A percentile compares a stretch with the other conserved stretches of the same genome.
phyloP scores from a whole-genome alignment of 35 echinoderm and acorn worm genomes.

The Ophioderma brevispina region DNA sequence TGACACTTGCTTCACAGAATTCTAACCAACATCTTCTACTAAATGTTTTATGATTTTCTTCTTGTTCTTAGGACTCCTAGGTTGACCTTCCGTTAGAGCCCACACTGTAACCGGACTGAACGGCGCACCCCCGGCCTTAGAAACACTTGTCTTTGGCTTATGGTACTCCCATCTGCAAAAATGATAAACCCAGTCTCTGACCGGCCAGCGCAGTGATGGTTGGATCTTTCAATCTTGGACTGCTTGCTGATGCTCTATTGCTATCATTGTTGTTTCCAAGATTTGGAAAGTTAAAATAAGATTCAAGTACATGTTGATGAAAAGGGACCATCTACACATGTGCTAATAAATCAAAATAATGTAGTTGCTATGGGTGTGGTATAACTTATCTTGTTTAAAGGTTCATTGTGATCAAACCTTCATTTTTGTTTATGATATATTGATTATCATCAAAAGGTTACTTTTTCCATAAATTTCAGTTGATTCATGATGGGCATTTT shows the following conservation, averaged over 20 bases:
- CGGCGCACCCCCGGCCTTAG: conserved; percentile 70
- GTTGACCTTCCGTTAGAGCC: conserved; percentile 54
- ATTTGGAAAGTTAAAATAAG: too few species aligned
- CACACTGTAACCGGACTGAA: conserved; percentile 85
- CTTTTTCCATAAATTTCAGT: too few species aligned
- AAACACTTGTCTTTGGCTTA: conserved; percentile 65
- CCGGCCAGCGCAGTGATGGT: conserved; percentile 12
- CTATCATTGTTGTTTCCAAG: background rate
- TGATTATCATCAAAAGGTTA: too few species aligned
- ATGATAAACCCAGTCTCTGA: conserved; percentile 15
- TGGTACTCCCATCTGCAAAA: conserved; percentile 18
- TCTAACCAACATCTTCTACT: conserved; percentile 80
- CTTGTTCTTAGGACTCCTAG: conserved; percentile 52
- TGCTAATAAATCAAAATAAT: too few species aligned
- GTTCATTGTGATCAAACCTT: too few species aligned
- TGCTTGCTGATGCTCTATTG: conserved; percentile 17
- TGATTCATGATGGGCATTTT: too few species aligned
- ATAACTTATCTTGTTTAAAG: too few species aligned
- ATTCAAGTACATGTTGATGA: too few species aligned
- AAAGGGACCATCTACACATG: too few species aligned
- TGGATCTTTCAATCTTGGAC: conserved; percentile 15
- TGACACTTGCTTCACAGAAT: too few species aligned
- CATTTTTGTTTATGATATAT: too few species aligned
- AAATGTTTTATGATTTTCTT: conserved; percentile 50
- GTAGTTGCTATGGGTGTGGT: too few species aligned